Percentiles rank a stretch among this genome's conserved stretches.
phyloP scores from a whole-genome alignment of 2,888 invertebrate species.

The Athrips mouffetella region DNA sequence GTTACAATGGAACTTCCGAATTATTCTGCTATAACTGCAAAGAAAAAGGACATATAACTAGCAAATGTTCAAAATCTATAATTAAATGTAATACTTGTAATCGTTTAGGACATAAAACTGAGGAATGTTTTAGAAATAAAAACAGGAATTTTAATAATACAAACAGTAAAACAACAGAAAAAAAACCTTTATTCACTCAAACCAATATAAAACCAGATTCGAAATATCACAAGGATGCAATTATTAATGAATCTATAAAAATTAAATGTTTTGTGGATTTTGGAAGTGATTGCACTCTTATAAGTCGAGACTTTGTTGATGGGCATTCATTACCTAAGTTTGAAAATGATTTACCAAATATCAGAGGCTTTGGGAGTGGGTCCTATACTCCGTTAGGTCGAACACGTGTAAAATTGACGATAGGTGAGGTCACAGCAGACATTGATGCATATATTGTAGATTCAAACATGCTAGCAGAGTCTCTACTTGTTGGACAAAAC shows the following conservation, averaged over 20 bases:
- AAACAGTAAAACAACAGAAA: not conserved
- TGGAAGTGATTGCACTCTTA: conserved; percentile 15
- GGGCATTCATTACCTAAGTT: not conserved
- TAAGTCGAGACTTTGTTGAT: not conserved
- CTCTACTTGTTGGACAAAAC: conserved; percentile 4
- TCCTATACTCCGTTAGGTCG: not conserved
- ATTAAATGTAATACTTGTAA: conserved; percentile 12
- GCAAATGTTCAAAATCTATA: conserved; percentile 9
- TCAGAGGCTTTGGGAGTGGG: not conserved
- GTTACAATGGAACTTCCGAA: not conserved
- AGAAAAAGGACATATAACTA: conserved; percentile 2
- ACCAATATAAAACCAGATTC: not conserved
- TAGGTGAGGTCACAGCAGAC: not conserved
- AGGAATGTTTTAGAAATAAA: conserved; percentile 6
- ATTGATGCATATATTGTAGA: conserved; percentile 7
- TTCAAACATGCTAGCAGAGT: not conserved
- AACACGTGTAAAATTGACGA: not conserved
- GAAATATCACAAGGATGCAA: conserved; percentile 1
- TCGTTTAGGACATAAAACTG: conserved; percentile 1
- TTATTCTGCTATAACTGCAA: conserved; percentile 8
- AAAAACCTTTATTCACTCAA: not conserved
- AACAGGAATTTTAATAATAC: too few relatives aligned
- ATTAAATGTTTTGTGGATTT: conserved; percentile 7
- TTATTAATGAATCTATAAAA: conserved; percentile 1
- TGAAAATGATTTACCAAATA: not conserved